phyloP scores from a whole-genome alignment of 35 echinoderm and acorn worm genomes.

The Heliocidaris erythrogramma region DNA sequence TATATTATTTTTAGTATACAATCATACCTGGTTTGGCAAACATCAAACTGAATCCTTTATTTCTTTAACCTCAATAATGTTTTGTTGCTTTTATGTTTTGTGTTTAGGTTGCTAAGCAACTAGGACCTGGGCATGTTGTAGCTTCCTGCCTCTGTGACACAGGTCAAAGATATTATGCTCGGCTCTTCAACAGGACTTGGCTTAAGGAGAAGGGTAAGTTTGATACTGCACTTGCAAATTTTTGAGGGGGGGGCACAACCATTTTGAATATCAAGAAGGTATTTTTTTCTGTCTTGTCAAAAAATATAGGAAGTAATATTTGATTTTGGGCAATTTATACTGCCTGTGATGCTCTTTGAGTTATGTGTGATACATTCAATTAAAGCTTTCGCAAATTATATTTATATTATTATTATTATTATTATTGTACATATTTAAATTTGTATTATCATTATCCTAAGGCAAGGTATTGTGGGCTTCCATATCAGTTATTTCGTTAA shows the following conservation, averaged over 20 bases:
- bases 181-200: conserved; percentile 86
- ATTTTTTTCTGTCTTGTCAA: background rate
- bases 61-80: too few species aligned
- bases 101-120: conserved; percentile 74
- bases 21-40: too few species aligned
- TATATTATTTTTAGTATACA: too few species aligned
- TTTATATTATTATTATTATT: too few species aligned
- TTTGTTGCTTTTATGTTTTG: background rate
- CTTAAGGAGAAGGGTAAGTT: conserved; percentile 81
- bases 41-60: too few species aligned
- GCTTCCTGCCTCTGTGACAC: conserved; percentile 93
- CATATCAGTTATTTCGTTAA: too few species aligned
- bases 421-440: background rate
- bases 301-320: too few species aligned
- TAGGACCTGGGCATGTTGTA: conserved; percentile 90
- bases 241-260: background rate
- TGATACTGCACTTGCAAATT: background rate
- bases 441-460: too few species aligned
- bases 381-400: background rate
- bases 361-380: background rate
- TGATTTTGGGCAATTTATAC: too few species aligned
- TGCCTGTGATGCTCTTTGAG: background rate
- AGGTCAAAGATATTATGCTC: conserved; percentile 91
- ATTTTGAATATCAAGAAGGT: background rate
- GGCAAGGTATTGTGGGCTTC: too few species aligned